phyloP scores from a whole-genome alignment of 1,140 invertebrate species.

The Drosophila parvula region DNA sequence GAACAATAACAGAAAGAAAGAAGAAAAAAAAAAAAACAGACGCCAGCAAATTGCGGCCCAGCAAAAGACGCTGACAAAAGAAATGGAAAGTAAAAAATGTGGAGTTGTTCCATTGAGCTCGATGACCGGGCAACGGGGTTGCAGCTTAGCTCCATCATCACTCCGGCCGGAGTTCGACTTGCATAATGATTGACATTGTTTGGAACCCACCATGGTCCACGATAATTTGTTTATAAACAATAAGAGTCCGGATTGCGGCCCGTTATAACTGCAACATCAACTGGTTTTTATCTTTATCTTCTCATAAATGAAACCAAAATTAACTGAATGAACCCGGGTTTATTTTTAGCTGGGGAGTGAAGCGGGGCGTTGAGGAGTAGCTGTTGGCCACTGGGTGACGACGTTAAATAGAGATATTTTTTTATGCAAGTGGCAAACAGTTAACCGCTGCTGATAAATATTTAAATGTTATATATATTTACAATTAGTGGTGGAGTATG shows the following conservation, averaged over 20 bases:
- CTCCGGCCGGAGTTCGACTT: conserved; percentile 49
- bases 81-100: conserved; percentile 73
- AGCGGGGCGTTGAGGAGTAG: neutral
- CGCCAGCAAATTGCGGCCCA: conserved; percentile 39
- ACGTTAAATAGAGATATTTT: conserved; percentile 4
- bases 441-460: conserved; percentile 14
- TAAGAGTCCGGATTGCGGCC: conserved; percentile 55
- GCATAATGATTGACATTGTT: conserved; percentile 78
- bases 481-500: neutral
- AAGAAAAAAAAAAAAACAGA: conserved; percentile 1
- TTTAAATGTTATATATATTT: conserved; percentile 16
- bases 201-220: conserved; percentile 30
- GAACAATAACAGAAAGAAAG: conserved; percentile 26
- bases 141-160: conserved; percentile 34
- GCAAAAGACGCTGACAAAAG: conserved; percentile 60
- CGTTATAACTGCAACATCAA: conserved; percentile 77
- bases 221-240: conserved; percentile 78
- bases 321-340: conserved; percentile 35
- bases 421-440: conserved; percentile 13
- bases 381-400: conserved; percentile 1
- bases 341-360: conserved; percentile 1
- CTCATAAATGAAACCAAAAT: conserved; percentile 39
- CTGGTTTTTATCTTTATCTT: conserved; percentile 57
- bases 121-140: conserved; percentile 64
- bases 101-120: conserved; percentile 54